phyloP scores from a whole-genome alignment of 1,140 invertebrate genomes.

The Aphelenchoides fujianensis region DNA sequence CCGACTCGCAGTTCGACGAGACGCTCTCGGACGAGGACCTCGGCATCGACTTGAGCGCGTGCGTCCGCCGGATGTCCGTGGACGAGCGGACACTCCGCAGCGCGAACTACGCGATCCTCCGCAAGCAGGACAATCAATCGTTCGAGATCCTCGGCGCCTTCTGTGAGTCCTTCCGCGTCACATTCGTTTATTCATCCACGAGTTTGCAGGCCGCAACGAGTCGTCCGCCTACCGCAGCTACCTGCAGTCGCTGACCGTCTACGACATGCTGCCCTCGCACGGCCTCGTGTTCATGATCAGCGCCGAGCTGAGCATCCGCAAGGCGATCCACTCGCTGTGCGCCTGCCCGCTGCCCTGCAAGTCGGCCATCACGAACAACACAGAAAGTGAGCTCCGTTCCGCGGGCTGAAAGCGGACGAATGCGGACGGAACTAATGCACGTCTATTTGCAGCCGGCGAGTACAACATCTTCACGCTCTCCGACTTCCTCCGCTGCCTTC shows the following conservation, averaged over 20 bases:
- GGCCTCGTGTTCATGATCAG: conserved; percentile 44
- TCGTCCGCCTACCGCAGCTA: conserved; percentile 42
- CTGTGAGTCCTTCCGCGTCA: too few species aligned
- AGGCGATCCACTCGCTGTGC: conserved; percentile 19
- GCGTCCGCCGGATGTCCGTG: conserved; percentile 32
- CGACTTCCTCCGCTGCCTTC: conserved; percentile 34
- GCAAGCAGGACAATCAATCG: conserved; percentile 37
- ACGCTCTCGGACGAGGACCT: conserved; percentile 30
- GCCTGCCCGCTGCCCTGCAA: background rate
- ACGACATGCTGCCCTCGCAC: conserved; percentile 42
- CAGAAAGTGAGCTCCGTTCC: conserved; percentile 8
- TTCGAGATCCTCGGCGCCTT: conserved; percentile 46
- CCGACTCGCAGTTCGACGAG: conserved; percentile 26
- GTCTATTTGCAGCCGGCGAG: conserved; percentile 11
- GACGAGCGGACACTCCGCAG: conserved; percentile 39
- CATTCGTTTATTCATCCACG: too few species aligned
- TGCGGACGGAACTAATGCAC: background rate
- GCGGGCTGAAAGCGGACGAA: too few species aligned
- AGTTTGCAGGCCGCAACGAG: too few species aligned
- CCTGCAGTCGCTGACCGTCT: conserved; percentile 46
- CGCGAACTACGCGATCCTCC: conserved; percentile 49
- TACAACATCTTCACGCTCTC: conserved; percentile 41
- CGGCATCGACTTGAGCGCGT: conserved; percentile 21
- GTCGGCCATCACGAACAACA: background rate
- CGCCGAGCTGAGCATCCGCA: conserved; percentile 23